These are phyloP conservation scores for Phyllostomus discolor DNA, from an alignment of 2,113 vertebrate species.

Conservation along the genomic window DNA sequence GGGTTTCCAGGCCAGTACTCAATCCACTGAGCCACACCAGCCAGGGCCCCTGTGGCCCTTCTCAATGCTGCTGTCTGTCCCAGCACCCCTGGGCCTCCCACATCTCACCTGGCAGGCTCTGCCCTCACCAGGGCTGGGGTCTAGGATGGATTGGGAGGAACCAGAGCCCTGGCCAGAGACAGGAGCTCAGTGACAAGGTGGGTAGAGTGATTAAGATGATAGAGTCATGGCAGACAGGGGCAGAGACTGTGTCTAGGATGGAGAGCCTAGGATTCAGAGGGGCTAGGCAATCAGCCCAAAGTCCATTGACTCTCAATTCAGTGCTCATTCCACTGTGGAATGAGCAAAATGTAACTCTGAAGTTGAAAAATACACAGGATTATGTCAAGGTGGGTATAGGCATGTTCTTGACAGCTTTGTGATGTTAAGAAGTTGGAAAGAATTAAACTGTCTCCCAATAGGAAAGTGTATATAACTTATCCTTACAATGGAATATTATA, in stretches of 20 bases:
- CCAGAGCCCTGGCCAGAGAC: neutral
- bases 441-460: neutral
- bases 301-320: neutral
- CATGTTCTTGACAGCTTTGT: neutral
- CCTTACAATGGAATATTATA: neutral
- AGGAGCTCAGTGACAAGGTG: neutral
- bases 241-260: neutral
- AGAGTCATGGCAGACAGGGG: neutral
- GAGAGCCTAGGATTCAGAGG: neutral
- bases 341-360: neutral
- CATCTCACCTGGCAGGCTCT: neutral
- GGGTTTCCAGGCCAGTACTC: too few relatives aligned
- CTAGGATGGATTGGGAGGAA: neutral
- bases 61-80: neutral
- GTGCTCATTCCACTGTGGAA: neutral
- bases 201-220: neutral
- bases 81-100: neutral
- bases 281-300: neutral
- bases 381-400: neutral
- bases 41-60: neutral
- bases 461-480: neutral
- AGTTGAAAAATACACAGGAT: neutral
- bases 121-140: neutral
- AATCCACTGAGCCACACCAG: too few relatives aligned
- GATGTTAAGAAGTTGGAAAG: neutral